Percentiles rank a stretch among this genome's conserved stretches.
Evolutionary conservation across 2,113 vertebrate genomes (phyloP).

Genomic region (Oncorhynchus nerka): DNA sequence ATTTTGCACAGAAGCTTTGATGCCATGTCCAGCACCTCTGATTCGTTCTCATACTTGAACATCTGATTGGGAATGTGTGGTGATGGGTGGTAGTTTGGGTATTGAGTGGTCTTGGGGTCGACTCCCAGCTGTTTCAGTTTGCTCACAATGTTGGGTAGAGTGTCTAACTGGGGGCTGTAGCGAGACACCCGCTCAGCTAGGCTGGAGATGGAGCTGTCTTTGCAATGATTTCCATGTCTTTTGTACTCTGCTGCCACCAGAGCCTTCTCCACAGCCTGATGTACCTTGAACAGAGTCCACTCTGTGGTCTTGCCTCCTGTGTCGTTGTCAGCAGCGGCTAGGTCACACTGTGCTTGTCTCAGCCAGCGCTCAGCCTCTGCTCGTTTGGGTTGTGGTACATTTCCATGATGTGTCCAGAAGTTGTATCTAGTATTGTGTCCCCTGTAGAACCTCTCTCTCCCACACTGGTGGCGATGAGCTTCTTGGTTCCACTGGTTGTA

Average conservation of each 20-base stretch:
- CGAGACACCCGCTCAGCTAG: slow-evolving; percentile 55
- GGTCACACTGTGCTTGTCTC: slow-evolving; percentile 76
- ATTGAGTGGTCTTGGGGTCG: slow-evolving; percentile 75
- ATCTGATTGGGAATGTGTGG: slow-evolving; percentile 72
- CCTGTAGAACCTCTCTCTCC: slow-evolving; percentile 50
- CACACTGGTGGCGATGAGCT: slow-evolving; percentile 62
- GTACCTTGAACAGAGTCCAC: slow-evolving; percentile 80
- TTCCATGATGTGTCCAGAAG: slow-evolving; percentile 65
- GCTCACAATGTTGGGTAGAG: slow-evolving; percentile 53
- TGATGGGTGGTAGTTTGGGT: slow-evolving; percentile 64
- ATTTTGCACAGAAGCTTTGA: slow-evolving; percentile 56
- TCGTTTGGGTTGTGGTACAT: slow-evolving; percentile 53
- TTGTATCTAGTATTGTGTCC: slow-evolving; percentile 46
- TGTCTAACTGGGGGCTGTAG: slow-evolving; percentile 48
- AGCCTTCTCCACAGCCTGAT: slow-evolving; percentile 78
- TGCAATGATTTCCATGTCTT: slow-evolving; percentile 43
- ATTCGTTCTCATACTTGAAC: slow-evolving; percentile 57
- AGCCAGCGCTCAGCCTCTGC: slow-evolving; percentile 75
- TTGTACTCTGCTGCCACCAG: slow-evolving; percentile 70
- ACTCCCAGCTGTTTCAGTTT: slow-evolving; percentile 62
- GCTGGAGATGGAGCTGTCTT: slow-evolving; percentile 43
- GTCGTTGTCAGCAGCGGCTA: slow-evolving; percentile 65
- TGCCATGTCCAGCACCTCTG: slow-evolving; percentile 55
- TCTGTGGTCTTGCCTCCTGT: slow-evolving; percentile 58
- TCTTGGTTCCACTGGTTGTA: slow-evolving; percentile 70